Evolutionary conservation across 92 coral and sea anemone species (phyloP).

Genomic region (Porites rus): DNA sequence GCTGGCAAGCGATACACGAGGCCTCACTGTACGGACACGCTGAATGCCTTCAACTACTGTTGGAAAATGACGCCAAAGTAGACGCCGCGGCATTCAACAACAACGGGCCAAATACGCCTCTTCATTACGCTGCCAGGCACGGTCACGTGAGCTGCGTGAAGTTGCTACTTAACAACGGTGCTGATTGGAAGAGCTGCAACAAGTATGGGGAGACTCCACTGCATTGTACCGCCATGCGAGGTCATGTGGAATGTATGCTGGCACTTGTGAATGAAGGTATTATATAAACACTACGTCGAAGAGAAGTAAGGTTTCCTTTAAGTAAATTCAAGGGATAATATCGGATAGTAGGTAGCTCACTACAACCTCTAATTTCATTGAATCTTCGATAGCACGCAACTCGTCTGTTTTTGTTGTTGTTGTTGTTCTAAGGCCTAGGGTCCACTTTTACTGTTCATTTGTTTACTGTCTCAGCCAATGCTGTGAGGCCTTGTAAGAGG

Average conservation of each 20-base stretch:
- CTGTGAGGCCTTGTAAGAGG: too few species aligned
- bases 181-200: conserved; percentile 62
- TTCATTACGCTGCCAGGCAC: conserved; percentile 81
- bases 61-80: conserved; percentile 68
- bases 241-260: conserved; percentile 77
- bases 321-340: too few species aligned
- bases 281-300: not conserved
- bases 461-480: too few species aligned
- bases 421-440: too few species aligned
- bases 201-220: conserved; percentile 76
- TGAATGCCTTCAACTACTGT: conserved; percentile 64
- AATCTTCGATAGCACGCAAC: too few species aligned
- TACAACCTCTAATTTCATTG: too few species aligned
- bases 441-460: too few species aligned
- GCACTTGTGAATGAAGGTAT: conserved; percentile 76
- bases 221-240: conserved; percentile 90
- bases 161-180: conserved; percentile 64
- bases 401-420: too few species aligned
- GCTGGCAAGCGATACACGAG: conserved; percentile 92
- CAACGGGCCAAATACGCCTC: conserved; percentile 69
- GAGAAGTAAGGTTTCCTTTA: too few species aligned
- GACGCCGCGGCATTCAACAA: conserved; percentile 71
- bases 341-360: too few species aligned
- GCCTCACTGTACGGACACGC: conserved; percentile 77
- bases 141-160: conserved; percentile 75